Evolutionary conservation across 2,888 invertebrate genomes (phyloP), one percentile per base, ranked within the genome.

Genomic region (Mesorhabditis belari): DNA sequence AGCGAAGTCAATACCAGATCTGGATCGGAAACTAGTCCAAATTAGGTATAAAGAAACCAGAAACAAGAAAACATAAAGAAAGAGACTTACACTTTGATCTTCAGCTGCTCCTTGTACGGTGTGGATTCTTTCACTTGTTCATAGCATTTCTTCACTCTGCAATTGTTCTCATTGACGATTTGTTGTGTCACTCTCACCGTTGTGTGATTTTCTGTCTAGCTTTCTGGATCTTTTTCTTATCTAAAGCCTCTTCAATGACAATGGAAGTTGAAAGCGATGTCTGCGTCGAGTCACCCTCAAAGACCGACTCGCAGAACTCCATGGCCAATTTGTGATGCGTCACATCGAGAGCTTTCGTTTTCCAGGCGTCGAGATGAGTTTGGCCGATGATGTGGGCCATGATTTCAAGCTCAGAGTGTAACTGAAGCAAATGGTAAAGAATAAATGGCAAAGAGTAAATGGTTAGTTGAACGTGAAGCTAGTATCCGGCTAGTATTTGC

Each of bases 361-460:
- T 35, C 44, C 44, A 35, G 12, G 44, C 44, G 12, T 35, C 27
- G 5, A 60, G 25, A 24, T 61, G 61, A 3, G 19, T 26, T 28
- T 61, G 50, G 6, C 52, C 52, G 4, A 57, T 17, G 28, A 61
- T 26, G 21, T 61, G 61, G n/a, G 50, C 44, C 19, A 57, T 57
- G 29, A 49, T 49, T 6, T 61, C 61, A 5, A 61, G 44, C n/a
- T 35, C 44, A 35, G 44, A 35, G 12, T 9, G n/a, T 35, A 35
- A n/a, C 12, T 9, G 12, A 35, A 35, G 12, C 44, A 17, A 17
- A 9, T 35, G 44, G 12, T 9, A 35, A 35, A n/a, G n/a, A n/a
- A n/a, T n/a, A n/a, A n/a, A n/a, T n/a, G n/a, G n/a, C n/a, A n/a
- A n/a, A n/a, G n/a, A n/a, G n/a, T n/a, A n/a, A n/a, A n/a, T n/a